These are phyloP conservation scores for Gonioctena quinquepunctata DNA, from an alignment of 1,140 invertebrate species.

Conservation along the genomic window DNA sequence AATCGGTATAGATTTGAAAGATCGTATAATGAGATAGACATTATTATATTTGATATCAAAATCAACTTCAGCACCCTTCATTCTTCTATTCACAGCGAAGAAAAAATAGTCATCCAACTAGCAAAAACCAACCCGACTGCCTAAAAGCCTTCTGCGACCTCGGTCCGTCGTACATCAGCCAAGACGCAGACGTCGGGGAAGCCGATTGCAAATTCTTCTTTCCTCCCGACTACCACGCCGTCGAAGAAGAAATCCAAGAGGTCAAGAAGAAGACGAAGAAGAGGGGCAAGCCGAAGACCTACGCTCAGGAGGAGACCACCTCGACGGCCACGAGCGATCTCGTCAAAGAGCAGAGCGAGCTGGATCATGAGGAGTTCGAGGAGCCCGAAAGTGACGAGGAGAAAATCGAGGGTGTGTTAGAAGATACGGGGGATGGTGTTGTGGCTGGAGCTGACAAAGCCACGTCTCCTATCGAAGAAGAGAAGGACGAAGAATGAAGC, in stretches of 20 bases:
- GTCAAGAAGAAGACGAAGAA: constrained; percentile 35
- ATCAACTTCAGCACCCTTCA: too few species aligned
- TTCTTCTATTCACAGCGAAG: too few species aligned
- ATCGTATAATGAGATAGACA: too few species aligned
- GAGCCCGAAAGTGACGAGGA: constrained; percentile 41
- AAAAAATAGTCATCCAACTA: constrained; percentile 66
- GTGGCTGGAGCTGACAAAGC: constrained; percentile 42
- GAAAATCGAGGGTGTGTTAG: constrained; percentile 19
- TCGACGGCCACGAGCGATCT: constrained; percentile 1
- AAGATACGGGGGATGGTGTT: constrained; percentile 13
- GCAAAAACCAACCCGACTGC: constrained; percentile 59
- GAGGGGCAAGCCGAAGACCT: constrained; percentile 22
- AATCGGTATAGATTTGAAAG: too few species aligned
- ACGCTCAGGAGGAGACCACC: background rate
- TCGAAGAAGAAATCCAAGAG: constrained; percentile 38
- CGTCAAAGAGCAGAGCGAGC: constrained; percentile 11
- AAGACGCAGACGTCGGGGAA: constrained; percentile 62
- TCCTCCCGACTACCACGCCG: constrained; percentile 59
- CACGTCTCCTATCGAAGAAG: constrained; percentile 40
- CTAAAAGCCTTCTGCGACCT: constrained; percentile 57
- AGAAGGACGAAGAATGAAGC: background rate
- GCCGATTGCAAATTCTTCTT: constrained; percentile 64
- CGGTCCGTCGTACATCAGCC: constrained; percentile 64
- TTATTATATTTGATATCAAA: too few species aligned
- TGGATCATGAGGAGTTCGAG: constrained; percentile 5